Percentiles rank a stretch among this genome's conserved stretches.
phyloP scores from a whole-genome alignment of 2,888 invertebrate genomes.

The Thera britannica region DNA sequence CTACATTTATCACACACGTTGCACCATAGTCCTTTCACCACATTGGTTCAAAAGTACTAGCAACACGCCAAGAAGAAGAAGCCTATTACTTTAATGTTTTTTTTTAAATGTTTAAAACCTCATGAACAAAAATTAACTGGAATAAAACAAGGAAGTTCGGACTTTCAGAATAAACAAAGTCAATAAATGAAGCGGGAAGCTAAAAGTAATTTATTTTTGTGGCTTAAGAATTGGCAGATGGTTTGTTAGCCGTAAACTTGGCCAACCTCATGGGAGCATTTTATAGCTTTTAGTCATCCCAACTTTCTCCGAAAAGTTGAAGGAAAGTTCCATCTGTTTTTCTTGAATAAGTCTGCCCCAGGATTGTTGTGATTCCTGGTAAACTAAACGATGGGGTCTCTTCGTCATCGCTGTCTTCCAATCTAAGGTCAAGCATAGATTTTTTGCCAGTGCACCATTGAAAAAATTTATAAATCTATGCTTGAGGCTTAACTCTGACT shows the following conservation, averaged over 20 bases:
- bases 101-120: too few relatives aligned
- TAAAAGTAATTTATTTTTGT: conserved; percentile 14
- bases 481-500: too few relatives aligned
- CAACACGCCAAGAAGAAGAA: too few relatives aligned
- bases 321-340: conserved; percentile 5
- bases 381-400: background rate
- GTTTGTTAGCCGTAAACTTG: conserved; percentile 13
- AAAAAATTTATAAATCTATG: too few relatives aligned
- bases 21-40: too few relatives aligned
- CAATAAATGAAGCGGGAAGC: background rate
- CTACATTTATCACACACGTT: background rate
- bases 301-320: conserved; percentile 3
- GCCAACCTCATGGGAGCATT: conserved; percentile 8
- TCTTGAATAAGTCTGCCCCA: background rate
- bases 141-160: background rate
- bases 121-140: too few relatives aligned
- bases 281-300: conserved; percentile 8
- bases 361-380: background rate
- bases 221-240: conserved; percentile 16
- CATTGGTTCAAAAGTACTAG: too few relatives aligned
- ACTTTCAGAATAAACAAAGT: background rate
- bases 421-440: too few relatives aligned
- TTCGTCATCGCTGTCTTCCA: background rate
- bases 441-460: too few relatives aligned
- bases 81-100: too few relatives aligned